Base-by-base conservation (phyloP, 2,797 vertebrate species). In the Poecilia gillii region DNA sequence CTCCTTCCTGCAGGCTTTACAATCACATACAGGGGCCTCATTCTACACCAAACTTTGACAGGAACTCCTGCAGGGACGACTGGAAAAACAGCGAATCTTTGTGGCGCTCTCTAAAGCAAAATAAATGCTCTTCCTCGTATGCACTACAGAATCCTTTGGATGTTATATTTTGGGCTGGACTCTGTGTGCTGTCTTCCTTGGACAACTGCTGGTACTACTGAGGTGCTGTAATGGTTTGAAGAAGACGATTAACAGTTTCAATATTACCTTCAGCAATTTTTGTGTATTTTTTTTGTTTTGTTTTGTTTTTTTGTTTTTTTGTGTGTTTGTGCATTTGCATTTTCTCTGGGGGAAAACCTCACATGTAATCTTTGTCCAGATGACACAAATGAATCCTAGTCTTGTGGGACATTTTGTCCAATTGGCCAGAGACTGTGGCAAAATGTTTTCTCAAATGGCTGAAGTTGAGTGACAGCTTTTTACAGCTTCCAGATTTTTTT, bases 1-100 rank as follows among this genome's bases (percentile, higher is more conserved):
- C 74, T 89, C 82, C 92, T 95, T 95, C 94, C 93, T 91, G 87
- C 76, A 47, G 84, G 79, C 87, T 76, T 78, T 84, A 88, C 85
- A 85, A 76, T 88, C 71, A 41, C 53, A 79, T 31, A 11, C 51
- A 43, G 79, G 85, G 72, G 77, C 81, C 78, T 74, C 57, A 25
- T 51, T 74, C 83, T 39, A 36, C 55, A 64, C 70, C 84, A 68
- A 73, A 70, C 80, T 66, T 31, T 68, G 79, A 82, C 90, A 92
- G 92, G 91, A 93, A 91, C 88, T 89, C 88, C 83, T 84, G 85
- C 66, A 83, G 89, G 64, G 78, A 18, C 8, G 80, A 81, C 83
- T 83, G 79, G 74, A 82, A 91, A 89, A 90, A 86, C 81, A 78
- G 1, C 0, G n/a, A 62, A 74, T 86, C 72, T 89, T 89, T 91